These are phyloP conservation scores for Pardosa pseudoannulata DNA, from an alignment of 2,888 invertebrate genomes.

Conservation along the genomic window DNA sequence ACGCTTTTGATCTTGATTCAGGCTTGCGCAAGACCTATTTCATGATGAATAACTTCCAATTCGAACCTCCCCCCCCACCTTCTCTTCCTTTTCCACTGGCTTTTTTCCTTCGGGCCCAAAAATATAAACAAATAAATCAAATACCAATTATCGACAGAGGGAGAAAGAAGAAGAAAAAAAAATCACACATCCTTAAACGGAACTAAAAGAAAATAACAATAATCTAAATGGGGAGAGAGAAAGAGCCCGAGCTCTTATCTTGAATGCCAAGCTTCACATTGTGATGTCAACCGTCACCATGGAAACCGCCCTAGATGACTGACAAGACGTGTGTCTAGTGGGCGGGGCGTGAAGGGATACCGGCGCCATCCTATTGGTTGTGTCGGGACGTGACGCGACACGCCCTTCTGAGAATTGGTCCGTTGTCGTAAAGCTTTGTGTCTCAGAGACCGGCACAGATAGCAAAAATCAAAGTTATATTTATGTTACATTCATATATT, in stretches of 20 bases:
- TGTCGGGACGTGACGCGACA: slow-evolving; percentile 64
- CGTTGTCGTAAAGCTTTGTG: slow-evolving; percentile 16
- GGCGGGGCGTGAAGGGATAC: slow-evolving; percentile 53
- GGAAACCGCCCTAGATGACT: slow-evolving; percentile 64
- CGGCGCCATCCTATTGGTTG: slow-evolving; percentile 63
- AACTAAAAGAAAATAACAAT: slow-evolving; percentile 16
- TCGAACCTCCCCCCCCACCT: too few relatives aligned
- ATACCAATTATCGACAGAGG: slow-evolving; percentile 25
- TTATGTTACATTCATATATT: slow-evolving; percentile 11
- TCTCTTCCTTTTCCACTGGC: background rate
- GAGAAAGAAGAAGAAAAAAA: slow-evolving; percentile 3
- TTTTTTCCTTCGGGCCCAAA: slow-evolving; percentile 10
- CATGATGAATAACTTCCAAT: slow-evolving; percentile 30
- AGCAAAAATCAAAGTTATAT: slow-evolving; percentile 43
- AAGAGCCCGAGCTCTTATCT: slow-evolving; percentile 55
- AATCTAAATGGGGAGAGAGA: slow-evolving; percentile 15
- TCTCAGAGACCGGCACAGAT: slow-evolving; percentile 4
- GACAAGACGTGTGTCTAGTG: slow-evolving; percentile 68
- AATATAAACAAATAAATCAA: slow-evolving; percentile 10
- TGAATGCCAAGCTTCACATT: slow-evolving; percentile 56
- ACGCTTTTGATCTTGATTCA: slow-evolving; percentile 28
- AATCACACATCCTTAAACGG: background rate
- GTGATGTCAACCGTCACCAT: slow-evolving; percentile 70
- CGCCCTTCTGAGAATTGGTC: slow-evolving; percentile 56
- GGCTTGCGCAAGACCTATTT: slow-evolving; percentile 30